A percentile compares a stretch with the other conserved stretches of the same genome.
Conservation (phyloP, 2,888 invertebrate genomes). For the Hoplodrina ambigua region DNA sequence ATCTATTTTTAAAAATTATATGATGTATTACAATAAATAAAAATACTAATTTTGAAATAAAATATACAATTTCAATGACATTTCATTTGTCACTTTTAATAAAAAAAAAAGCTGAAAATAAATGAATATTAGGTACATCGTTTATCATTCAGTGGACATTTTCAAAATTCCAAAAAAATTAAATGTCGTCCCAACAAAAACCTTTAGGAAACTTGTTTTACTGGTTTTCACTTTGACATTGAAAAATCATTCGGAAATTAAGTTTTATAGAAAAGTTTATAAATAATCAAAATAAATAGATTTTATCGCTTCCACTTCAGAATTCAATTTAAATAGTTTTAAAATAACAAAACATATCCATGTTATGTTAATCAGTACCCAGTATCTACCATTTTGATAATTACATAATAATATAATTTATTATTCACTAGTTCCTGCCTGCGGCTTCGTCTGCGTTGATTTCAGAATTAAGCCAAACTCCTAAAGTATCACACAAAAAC, state of each 20-base stretch:
- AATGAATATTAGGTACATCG: not conserved
- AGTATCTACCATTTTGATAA: too few species aligned
- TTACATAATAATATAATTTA: too few species aligned
- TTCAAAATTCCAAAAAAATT: too few species aligned
- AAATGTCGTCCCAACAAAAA: not conserved
- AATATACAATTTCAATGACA: not conserved
- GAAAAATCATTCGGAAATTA: not conserved
- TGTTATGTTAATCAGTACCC: too few species aligned
- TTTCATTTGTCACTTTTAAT: not conserved
- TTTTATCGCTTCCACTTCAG: too few species aligned
- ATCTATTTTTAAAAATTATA: too few species aligned
- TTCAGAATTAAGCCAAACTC: too few species aligned
- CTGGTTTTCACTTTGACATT: not conserved
- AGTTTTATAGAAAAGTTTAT: not conserved
- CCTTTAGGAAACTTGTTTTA: not conserved
- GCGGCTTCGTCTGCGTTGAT: too few species aligned
- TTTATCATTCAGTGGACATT: not conserved
- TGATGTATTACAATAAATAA: slow-evolving; percentile 1
- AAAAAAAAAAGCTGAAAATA: not conserved
- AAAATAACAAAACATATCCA: too few species aligned
- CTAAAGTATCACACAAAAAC: too few species aligned
- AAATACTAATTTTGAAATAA: not conserved
- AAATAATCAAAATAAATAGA: not conserved
- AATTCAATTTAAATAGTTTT: too few species aligned
- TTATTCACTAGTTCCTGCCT: too few species aligned